Base-by-base conservation (phyloP, 2,113 vertebrate species). In the Urocolius indicus region DNA sequence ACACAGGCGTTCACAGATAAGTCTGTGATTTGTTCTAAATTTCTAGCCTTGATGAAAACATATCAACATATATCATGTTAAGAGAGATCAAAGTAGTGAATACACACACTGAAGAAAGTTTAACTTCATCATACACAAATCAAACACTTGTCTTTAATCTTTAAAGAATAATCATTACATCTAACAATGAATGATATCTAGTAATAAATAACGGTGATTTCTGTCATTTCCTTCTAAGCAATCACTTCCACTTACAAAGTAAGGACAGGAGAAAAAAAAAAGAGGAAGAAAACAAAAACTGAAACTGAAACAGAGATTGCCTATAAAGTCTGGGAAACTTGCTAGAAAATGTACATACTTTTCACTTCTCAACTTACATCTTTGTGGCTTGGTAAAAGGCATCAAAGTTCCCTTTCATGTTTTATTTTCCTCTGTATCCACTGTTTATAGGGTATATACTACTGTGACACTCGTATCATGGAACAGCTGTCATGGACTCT, bases 281-380 rank as follows among this genome's bases (percentile, higher is more conserved):
- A 18, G 24, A 52, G 29, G 11, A 73, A 63, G 62, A 75, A 95
- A 90, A 93, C n/a, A 95, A 81, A 97, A 97, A 98, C 84, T 96
- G 97, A 98, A 99, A 98, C 95, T 96, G 97, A 98, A 99, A 98
- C 95, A 94, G 90, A 89, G 88, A 69, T 36, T 96, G 93, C 83
- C 94, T 97, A 61, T 90, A 87, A 96, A 98, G 91, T 96, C 96
- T 98, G 98, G 97, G 94, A 96, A 96, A 93, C 91, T 95, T 88
- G 83, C 76, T 93, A 85, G 95, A 94, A 95, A 95, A 93, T 17
- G 38, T 77, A 74, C 51, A 49, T 94, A 87, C 91, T 95, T 95
- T 87, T 98, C 77, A 94, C 10, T 38, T 97, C 96, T 98, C 93
- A 77, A 88, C 88, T 98, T 98, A 93, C 96, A 45, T 73, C 82